phyloP scores from a whole-genome alignment of 2,888 invertebrate genomes.

The Cheilosia variabilis region DNA sequence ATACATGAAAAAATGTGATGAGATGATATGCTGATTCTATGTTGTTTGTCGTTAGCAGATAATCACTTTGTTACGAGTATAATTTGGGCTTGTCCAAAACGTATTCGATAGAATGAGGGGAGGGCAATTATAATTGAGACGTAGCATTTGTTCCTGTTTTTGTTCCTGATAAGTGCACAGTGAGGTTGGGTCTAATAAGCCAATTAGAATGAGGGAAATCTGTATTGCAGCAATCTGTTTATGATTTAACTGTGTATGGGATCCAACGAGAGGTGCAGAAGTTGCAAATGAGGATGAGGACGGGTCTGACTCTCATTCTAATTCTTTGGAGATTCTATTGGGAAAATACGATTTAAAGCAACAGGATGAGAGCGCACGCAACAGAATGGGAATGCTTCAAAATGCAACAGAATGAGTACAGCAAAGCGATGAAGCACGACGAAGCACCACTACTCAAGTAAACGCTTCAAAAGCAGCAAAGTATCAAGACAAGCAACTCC shows the following conservation, averaged over 20 bases:
- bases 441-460: too few species aligned
- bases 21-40: neutral
- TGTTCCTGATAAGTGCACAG: neutral
- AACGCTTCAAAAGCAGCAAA: too few species aligned
- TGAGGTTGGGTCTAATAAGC: slow-evolving; percentile 23
- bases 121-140: slow-evolving; percentile 18
- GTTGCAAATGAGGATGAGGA: neutral
- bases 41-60: slow-evolving; percentile 43
- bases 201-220: slow-evolving; percentile 39
- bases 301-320: neutral
- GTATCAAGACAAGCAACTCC: too few species aligned
- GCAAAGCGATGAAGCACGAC: too few species aligned
- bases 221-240: slow-evolving; percentile 34
- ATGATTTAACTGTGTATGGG: slow-evolving; percentile 10
- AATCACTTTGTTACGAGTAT: slow-evolving; percentile 61
- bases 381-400: too few species aligned
- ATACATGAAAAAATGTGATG: slow-evolving; percentile 1
- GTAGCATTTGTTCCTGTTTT: slow-evolving; percentile 18
- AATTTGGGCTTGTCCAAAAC: slow-evolving; percentile 6
- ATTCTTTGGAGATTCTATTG: too few species aligned
- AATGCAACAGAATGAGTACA: too few species aligned
- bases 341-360: too few species aligned
- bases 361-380: too few species aligned
- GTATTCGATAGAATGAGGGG: neutral
- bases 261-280: neutral